Conservation (phyloP, 2,797 vertebrate species). For the Lacerta bilineata region DNA sequence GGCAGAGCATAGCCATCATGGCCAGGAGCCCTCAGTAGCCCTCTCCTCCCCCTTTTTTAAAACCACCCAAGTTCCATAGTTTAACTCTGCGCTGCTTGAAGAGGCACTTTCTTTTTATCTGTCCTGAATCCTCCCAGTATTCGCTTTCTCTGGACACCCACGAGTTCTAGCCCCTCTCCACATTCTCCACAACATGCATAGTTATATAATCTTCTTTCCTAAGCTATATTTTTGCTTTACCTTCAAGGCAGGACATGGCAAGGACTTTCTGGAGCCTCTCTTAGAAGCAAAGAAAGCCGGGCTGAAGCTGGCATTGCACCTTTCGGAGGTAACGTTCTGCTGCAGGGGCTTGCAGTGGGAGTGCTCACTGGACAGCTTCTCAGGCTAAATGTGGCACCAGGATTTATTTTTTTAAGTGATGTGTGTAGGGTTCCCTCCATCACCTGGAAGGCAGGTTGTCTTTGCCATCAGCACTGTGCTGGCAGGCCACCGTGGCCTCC, state of each 20-base stretch:
- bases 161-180: too few relatives aligned
- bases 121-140: too few relatives aligned
- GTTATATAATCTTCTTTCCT: too few relatives aligned
- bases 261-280: conserved; percentile 89
- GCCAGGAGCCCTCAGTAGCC: too few relatives aligned
- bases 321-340: conserved; percentile 88
- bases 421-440: neutral
- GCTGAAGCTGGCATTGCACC: conserved; percentile 92
- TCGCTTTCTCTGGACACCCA: too few relatives aligned
- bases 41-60: too few relatives aligned
- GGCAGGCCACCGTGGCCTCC: too few relatives aligned
- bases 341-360: neutral
- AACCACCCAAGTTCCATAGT: too few relatives aligned
- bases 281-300: conserved; percentile 90
- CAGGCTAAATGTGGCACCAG: neutral
- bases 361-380: neutral
- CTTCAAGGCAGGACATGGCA: conserved; percentile 88
- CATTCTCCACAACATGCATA: too few relatives aligned
- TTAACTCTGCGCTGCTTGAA: too few relatives aligned
- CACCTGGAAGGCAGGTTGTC: neutral
- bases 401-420: neutral
- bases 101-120: too few relatives aligned
- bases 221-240: conserved; percentile 16
- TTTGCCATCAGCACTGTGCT: neutral
- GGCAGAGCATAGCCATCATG: too few relatives aligned